Evolutionary conservation across 1,140 invertebrate species (phyloP), one percentile per base, ranked within the genome.

Genomic region (Nephila pilipes): DNA sequence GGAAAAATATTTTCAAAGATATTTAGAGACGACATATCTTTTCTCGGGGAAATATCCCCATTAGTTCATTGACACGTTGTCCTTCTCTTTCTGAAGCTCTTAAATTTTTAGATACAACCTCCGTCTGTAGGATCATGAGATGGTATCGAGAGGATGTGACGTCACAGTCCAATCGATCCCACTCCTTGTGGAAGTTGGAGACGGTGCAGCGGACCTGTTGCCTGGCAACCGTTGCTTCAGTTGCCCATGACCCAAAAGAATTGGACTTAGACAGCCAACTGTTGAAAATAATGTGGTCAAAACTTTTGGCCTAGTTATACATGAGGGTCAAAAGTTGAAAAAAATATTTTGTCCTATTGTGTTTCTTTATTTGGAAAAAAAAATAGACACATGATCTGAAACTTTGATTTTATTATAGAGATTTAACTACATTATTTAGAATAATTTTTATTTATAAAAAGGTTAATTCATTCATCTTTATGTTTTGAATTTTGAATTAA

Each of bases 231-330:
- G 60, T 55, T 20, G 90, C 57, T 55, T 92, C 81, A 85, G 90
- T 92, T 85, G 81, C 63, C 90, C 60, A 80, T 75, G 60, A 92
- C 80, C 90, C 63, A 57, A 65, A 92, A 92, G 81, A 92, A 85
- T 69, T 58, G 60, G 63, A 58, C 81, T 92, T 85, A 83, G 58
- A 85, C 32, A 46, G 36, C 57, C 38, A 92, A 92, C 90, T 92
- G 81, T 92, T 85, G 81, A 92, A 92, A 92, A 75, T 63, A 14
- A 65, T 69, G 88, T 79, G 75, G 58, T 87, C 88, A 80, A 90
- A 90, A 90, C 88, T 90, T 80, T 80, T 79, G 14, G 69, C 88
- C 14, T 79, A 38, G 25, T 32, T 87, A 87, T 38, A 29, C 80
- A 46, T n/a, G 18, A 63, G 85, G 29, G 20, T 87, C 8, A 60